Evolutionary conservation across 2,797 vertebrate genomes (phyloP).

Genomic region (Melanotaenia maccullochi): DNA sequence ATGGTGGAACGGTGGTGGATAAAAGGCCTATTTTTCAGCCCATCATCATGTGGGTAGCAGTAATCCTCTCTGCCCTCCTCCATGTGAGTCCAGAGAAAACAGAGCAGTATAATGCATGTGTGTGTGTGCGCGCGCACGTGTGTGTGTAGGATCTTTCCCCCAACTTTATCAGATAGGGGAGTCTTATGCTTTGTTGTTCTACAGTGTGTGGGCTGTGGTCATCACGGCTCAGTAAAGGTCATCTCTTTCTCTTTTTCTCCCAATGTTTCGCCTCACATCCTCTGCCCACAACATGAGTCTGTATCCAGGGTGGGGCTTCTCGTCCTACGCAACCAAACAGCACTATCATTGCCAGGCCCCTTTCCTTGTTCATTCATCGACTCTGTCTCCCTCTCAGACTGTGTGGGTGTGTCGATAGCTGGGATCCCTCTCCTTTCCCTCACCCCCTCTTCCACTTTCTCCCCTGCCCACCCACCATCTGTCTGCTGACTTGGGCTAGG

Average conservation of each 20-base stretch:
- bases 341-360: conserved; percentile 51
- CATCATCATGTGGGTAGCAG: conserved; percentile 77
- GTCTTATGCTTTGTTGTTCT: conserved; percentile 63
- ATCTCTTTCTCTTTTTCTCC: conserved; percentile 52
- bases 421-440: conserved; percentile 56
- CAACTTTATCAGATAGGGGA: conserved; percentile 67
- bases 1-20: conserved; percentile 73
- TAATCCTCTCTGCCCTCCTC: conserved; percentile 72
- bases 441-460: conserved; percentile 24
- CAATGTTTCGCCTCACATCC: conserved; percentile 57
- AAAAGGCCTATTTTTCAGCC: conserved; percentile 76
- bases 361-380: conserved; percentile 68
- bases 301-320: conserved; percentile 57
- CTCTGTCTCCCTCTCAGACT: conserved; percentile 55
- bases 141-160: conserved; percentile 47
- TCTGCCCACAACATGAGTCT: conserved; percentile 61
- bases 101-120: conserved; percentile 36
- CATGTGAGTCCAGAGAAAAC: conserved; percentile 67
- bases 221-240: conserved; percentile 71
- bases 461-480: conserved; percentile 57
- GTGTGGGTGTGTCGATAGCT: conserved; percentile 60
- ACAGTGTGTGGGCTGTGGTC: conserved; percentile 68
- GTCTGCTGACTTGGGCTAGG: conserved; percentile 67
- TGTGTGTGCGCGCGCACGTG: neutral
- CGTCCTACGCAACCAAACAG: conserved; percentile 43